These are phyloP conservation scores for Hirundo rustica DNA, from an alignment of 2,797 vertebrate species.

Conservation along the genomic window DNA sequence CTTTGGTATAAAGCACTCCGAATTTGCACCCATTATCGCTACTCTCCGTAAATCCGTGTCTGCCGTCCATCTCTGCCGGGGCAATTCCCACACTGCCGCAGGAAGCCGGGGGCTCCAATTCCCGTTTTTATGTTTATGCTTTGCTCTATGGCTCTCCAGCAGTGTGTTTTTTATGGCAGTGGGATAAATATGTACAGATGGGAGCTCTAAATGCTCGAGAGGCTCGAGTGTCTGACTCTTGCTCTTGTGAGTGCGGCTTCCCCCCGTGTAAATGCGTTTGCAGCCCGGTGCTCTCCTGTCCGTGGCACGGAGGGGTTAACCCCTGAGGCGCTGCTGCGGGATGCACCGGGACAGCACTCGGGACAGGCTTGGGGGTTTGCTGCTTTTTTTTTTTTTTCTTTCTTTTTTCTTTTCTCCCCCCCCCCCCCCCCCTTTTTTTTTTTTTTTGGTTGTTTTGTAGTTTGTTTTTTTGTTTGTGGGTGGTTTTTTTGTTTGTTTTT, in stretches of 20 bases:
- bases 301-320: not conserved
- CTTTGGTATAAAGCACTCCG: not conserved
- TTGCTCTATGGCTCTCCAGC: not conserved
- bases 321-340: not conserved
- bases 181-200: not conserved
- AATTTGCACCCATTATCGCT: not conserved
- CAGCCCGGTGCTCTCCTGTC: not conserved
- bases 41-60: not conserved
- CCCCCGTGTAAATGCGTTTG: not conserved
- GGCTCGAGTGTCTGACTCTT: not conserved
- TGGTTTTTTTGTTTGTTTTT: too few species aligned
- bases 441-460: too few species aligned
- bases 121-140: not conserved
- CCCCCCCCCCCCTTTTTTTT: too few species aligned
- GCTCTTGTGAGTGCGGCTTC: not conserved
- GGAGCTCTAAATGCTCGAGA: not conserved
- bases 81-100: not conserved
- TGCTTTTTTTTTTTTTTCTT: too few species aligned
- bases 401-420: too few species aligned
- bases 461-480: too few species aligned
- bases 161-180: not conserved
- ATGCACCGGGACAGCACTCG: not conserved
- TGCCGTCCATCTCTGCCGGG: not conserved
- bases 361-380: not conserved
- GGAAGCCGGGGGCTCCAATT: not conserved